Evolutionary conservation across 1,140 invertebrate species (phyloP), one percentile per base, ranked within the genome.

Genomic region (Bombus fervidus): DNA sequence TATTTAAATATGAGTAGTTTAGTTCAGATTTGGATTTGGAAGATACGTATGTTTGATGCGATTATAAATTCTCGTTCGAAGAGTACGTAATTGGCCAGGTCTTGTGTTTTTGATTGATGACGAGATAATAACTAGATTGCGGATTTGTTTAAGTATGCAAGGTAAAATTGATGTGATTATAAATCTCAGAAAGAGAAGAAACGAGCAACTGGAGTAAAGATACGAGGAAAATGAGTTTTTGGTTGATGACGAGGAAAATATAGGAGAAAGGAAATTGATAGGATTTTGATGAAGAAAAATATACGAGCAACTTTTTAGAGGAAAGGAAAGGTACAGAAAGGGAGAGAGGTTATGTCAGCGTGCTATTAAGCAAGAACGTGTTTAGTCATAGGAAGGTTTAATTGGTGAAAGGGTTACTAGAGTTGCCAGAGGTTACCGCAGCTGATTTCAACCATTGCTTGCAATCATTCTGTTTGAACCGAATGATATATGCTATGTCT

Each of bases 381-480:
- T 82, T 72, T 64, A 75, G 57, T 82, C 81, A 82, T 75, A 82
- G 81, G 81, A 82, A 75, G 57, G 81, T 64, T 82, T 82, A 82
- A 82, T 82, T 82, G 81, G 81, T 82, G 81, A 82, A 82, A 75
- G 81, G 81, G 71, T 82, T 82, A 75, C 41, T n/a, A 22, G 81
- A 64, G 39, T 82, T 47, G 81, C 57, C 81, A 64, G 81, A 82
- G 81, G 81, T 82, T 75, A 82, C 34, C 62, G 37, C 74, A 10
- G 71, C 62, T 66, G 39, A 34, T 34, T 43, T n/a, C 71, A 66
- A 39, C 71, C 64, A 13, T 66, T 74, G 13, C 34, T 34, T 6
- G 73, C n/a, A 10, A 5, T 76, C 39, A 25, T 72, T 72, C 37
- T 34, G 53, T 66, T 64, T 10, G 25, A 37, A 34, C 22, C 25